These are phyloP conservation scores for Norana najaformis DNA, from an alignment of 2,888 invertebrate genomes.

Conservation along the genomic window DNA sequence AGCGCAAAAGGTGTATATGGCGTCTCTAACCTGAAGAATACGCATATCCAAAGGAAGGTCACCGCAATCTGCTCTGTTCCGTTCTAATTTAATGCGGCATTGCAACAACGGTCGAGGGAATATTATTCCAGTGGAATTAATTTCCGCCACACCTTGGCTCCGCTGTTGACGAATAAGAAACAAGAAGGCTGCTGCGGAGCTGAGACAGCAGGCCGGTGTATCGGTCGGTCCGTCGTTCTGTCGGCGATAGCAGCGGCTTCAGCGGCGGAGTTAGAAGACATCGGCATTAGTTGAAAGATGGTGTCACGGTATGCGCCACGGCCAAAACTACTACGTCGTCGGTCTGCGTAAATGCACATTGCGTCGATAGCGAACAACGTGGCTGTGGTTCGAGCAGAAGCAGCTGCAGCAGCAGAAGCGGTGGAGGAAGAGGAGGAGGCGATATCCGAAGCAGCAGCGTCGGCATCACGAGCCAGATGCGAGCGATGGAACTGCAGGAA, in stretches of 20 bases:
- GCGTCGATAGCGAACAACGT: not conserved
- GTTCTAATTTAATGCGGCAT: too few relatives aligned
- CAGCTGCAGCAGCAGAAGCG: not conserved
- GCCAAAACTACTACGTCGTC: too few relatives aligned
- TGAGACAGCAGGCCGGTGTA: not conserved
- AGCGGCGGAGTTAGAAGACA: not conserved
- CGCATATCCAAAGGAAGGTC: too few relatives aligned
- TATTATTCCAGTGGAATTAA: not conserved
- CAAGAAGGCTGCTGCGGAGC: not conserved
- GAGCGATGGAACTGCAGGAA: constrained; percentile 24
- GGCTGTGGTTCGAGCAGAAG: not conserved
- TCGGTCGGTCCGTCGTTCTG: not conserved
- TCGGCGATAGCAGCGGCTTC: not conserved
- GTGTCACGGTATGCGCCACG: not conserved
- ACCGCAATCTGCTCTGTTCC: too few relatives aligned
- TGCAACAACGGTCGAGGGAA: not conserved
- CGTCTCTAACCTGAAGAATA: too few relatives aligned
- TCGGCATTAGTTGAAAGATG: not conserved
- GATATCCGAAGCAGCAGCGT: not conserved
- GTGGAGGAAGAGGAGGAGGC: not conserved
- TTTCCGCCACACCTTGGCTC: not conserved
- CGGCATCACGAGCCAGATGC: not conserved
- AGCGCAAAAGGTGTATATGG: too few relatives aligned
- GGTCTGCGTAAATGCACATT: not conserved
- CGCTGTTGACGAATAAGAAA: not conserved